Conservation (phyloP, 1,140 invertebrate species). For the Tetragnatha versicolor region DNA sequence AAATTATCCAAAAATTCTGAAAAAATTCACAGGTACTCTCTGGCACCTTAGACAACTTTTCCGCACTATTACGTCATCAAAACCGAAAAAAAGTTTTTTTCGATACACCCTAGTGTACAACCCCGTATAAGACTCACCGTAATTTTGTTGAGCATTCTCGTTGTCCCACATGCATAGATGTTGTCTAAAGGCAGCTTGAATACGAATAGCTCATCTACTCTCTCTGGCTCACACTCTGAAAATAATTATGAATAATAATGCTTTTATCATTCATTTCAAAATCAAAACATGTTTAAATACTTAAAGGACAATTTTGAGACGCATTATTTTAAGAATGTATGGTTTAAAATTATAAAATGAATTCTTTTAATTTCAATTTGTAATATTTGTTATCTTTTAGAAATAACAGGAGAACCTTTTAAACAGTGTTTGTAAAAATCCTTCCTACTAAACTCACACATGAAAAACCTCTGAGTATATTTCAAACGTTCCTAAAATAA, state of each 20-base stretch:
- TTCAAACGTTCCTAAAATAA: no score
- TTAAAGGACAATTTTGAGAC: neutral
- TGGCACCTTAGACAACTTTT: no score
- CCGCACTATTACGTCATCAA: no score
- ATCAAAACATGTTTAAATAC: no score
- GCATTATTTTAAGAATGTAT: neutral
- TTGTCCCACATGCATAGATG: conserved; percentile 64
- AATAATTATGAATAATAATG: neutral
- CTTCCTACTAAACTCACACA: no score
- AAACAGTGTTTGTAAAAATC: no score
- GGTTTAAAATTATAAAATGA: neutral
- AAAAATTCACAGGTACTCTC: no score
- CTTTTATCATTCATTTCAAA: neutral
- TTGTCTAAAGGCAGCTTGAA: conserved; percentile 61
- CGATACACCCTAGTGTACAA: neutral
- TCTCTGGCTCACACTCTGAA: conserved; percentile 59
- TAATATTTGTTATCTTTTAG: no score
- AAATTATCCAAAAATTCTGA: no score
- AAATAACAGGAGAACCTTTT: no score
- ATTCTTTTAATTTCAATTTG: neutral
- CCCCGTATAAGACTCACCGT: conserved; percentile 44
- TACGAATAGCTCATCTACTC: conserved; percentile 56
- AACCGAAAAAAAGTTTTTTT: no score
- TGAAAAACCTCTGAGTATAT: no score
- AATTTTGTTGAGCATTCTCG: conserved; percentile 62